Evolutionary conservation across 2,888 invertebrate species (phyloP).

Genomic region (Sphaerophoria rueppellii): DNA sequence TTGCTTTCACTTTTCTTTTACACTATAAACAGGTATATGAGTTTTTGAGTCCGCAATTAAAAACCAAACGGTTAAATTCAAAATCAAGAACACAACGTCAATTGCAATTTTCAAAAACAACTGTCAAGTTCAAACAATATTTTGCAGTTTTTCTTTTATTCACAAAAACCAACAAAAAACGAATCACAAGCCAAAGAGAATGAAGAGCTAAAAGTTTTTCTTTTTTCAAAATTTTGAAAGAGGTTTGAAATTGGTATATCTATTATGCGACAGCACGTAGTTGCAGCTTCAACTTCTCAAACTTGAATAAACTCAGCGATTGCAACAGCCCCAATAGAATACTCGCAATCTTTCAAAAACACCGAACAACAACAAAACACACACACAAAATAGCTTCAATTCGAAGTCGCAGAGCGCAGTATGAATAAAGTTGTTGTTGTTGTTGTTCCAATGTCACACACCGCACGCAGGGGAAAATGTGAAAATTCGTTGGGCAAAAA

Average conservation of each 20-base stretch:
- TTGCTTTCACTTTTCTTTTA: constrained; percentile 54
- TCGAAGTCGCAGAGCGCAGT: constrained; percentile 64
- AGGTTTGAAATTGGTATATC: constrained; percentile 30
- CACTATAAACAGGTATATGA: background rate
- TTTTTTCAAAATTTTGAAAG: constrained; percentile 42
- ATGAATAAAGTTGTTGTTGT: constrained; percentile 48
- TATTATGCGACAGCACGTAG: constrained; percentile 68
- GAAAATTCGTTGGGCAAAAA: constrained; percentile 70
- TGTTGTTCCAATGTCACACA: constrained; percentile 58
- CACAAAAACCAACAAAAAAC: background rate
- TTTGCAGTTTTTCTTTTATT: background rate
- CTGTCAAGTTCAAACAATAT: background rate
- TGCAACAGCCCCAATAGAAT: constrained; percentile 70
- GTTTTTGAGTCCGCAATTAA: background rate
- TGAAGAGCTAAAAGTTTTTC: constrained; percentile 28
- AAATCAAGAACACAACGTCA: background rate
- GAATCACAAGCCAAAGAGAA: background rate
- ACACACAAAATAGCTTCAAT: constrained; percentile 44
- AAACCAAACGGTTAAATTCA: background rate
- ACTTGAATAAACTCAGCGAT: constrained; percentile 72
- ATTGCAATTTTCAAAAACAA: constrained; percentile 22
- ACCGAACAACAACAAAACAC: background rate
- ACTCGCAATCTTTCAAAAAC: constrained; percentile 70
- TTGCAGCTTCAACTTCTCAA: constrained; percentile 73
- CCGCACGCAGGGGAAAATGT: constrained; percentile 71